Conservation (phyloP, 2,888 invertebrate genomes). For the Trachelus troglodyta region DNA sequence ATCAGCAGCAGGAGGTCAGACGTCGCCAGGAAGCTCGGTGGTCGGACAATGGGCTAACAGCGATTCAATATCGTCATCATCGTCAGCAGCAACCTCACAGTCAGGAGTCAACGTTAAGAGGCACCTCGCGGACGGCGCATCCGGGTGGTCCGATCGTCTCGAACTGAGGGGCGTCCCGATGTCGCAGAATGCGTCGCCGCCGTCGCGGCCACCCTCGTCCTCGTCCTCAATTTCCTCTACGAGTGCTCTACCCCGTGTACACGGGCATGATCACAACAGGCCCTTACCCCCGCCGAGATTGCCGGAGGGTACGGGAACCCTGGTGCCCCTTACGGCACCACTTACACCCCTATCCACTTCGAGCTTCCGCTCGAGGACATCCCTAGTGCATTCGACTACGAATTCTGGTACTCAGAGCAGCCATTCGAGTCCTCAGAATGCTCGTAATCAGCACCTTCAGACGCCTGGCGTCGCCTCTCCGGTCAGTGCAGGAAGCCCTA, state of each 20-base stretch:
- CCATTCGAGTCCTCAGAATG: conserved; percentile 50
- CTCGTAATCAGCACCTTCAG: conserved; percentile 23
- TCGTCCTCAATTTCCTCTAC: conserved; percentile 28
- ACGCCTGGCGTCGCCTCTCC: background rate
- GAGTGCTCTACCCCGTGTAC: conserved; percentile 36
- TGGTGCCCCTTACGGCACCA: conserved; percentile 70
- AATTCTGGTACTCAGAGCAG: conserved; percentile 56
- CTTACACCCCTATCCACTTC: conserved; percentile 68
- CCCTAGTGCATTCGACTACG: conserved; percentile 19
- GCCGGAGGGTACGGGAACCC: conserved; percentile 44
- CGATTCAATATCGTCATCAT: conserved; percentile 41
- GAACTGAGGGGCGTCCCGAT: conserved; percentile 55
- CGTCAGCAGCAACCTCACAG: conserved; percentile 30
- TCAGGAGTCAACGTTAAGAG: conserved; percentile 14
- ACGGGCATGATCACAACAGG: conserved; percentile 58
- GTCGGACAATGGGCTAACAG: conserved; percentile 48
- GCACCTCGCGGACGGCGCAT: conserved; percentile 17
- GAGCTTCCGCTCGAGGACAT: conserved; percentile 45
- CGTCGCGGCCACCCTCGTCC: conserved; percentile 55
- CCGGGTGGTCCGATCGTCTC: conserved; percentile 38
- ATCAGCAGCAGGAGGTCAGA: conserved; percentile 26
- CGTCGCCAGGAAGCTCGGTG: conserved; percentile 27
- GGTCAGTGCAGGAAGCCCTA: background rate
- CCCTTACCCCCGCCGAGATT: conserved; percentile 60
- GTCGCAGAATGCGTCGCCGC: conserved; percentile 57